Evolutionary conservation across 2,113 vertebrate genomes (phyloP).

Genomic region (Todiramphus saurophagus): DNA sequence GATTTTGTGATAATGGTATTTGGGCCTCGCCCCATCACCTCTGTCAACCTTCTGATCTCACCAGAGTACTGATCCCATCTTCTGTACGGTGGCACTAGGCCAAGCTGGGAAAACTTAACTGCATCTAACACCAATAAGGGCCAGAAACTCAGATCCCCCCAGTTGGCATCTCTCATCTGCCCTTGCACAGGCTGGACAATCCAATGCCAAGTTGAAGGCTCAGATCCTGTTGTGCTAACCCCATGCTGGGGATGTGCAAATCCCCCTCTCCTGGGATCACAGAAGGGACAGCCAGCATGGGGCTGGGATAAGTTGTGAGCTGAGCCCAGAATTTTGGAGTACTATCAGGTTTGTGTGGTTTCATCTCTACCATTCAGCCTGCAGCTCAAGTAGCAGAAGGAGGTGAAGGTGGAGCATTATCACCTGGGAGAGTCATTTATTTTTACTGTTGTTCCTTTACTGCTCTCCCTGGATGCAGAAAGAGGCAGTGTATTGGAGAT

Average conservation of each 20-base stretch:
- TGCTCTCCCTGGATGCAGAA: not conserved
- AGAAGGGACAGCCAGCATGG: rapidly evolving
- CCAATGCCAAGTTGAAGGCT: rapidly evolving
- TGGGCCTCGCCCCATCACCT: not conserved
- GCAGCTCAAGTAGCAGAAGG: not conserved
- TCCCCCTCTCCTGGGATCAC: not conserved
- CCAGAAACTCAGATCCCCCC: not conserved
- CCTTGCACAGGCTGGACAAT: not conserved
- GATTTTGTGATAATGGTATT: not conserved
- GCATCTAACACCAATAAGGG: not conserved
- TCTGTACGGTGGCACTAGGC: not conserved
- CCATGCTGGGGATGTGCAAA: not conserved
- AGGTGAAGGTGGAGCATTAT: not conserved
- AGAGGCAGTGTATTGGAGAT: not conserved
- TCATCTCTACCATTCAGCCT: not conserved
- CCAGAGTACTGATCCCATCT: not conserved
- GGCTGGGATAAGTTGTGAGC: not conserved
- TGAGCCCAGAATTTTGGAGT: not conserved
- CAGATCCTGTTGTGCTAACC: not conserved
- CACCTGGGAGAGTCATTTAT: not conserved
- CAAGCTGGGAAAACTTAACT: not conserved
- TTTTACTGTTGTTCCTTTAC: not conserved
- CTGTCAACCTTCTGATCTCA: not conserved
- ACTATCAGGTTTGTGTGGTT: not conserved
- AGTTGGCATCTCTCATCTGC: not conserved